Percentiles rank a stretch among this genome's conserved stretches.
Evolutionary conservation across 2,888 invertebrate species (phyloP).

Genomic region (Acleris laterana): DNA sequence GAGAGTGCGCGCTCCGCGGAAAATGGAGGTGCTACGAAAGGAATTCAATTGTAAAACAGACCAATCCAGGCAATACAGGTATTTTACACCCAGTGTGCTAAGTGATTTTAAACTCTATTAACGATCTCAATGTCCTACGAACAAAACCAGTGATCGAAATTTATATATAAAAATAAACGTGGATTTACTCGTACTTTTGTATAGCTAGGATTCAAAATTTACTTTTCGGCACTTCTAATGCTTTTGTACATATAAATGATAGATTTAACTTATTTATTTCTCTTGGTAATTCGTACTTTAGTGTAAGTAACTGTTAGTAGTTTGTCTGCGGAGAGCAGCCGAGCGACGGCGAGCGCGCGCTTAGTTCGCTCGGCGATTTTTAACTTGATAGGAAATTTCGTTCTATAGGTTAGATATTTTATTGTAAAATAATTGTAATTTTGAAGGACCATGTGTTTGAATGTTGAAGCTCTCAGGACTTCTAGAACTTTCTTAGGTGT

Average conservation of each 20-base stretch:
- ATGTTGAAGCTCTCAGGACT: conserved; percentile 76
- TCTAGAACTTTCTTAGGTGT: conserved; percentile 54
- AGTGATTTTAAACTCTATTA: conserved; percentile 53
- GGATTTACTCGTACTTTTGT: conserved; percentile 76
- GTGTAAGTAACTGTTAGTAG: conserved; percentile 1
- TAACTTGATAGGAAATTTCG: conserved; percentile 79
- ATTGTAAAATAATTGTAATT: conserved; percentile 78
- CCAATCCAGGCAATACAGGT: conserved; percentile 56
- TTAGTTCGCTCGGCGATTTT: conserved; percentile 49
- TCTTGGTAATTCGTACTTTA: conserved; percentile 44
- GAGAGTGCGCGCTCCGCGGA: conserved; percentile 25
- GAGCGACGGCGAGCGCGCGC: conserved; percentile 37
- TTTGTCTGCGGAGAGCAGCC: conserved; percentile 38
- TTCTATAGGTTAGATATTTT: conserved; percentile 83
- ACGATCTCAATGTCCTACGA: conserved; percentile 80
- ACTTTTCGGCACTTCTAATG: conserved; percentile 75
- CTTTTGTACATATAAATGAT: conserved; percentile 80
- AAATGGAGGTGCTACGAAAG: conserved; percentile 59
- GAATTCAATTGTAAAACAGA: conserved; percentile 33
- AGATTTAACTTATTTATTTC: conserved; percentile 81
- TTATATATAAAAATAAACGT: conserved; percentile 61
- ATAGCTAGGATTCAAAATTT: conserved; percentile 76
- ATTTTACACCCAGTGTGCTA: conserved; percentile 61
- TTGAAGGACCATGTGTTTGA: conserved; percentile 79
- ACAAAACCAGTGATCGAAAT: conserved; percentile 77